Base-by-base conservation (phyloP, 2,113 vertebrate genomes). In the Ceyx cyanopectus region DNA sequence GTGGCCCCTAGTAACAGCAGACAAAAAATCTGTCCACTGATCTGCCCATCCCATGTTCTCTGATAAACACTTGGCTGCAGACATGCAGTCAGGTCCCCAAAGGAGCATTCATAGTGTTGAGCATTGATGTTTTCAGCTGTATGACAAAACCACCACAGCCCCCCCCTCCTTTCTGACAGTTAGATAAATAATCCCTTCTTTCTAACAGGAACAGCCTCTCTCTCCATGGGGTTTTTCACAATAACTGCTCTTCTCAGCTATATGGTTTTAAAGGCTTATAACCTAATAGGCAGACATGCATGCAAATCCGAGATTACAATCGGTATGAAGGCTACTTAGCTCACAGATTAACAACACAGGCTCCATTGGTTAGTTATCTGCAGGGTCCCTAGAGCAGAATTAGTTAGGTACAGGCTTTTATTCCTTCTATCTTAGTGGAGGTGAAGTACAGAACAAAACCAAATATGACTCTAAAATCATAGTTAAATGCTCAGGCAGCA, bases 191-290 rank as follows among this genome's bases (percentile, higher is more conserved):
- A 96, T 89, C 91, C 87, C 78, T 76, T 88, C 58, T 61, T 93
- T 90, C 75, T 82, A 83, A 85, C 40, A 78, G 66, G 51, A 89
- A 76, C 3, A 81, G 84, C 72, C 67, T 83, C 79, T 77, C 83
- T 75, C 68, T 91, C 81, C 84, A 65, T 30, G 67, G 56, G 78
- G 41, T 62, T 96, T 93, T 67, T 74, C 87, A 89, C 72, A 89
- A 89, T 63, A 81, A 92, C 70, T 40, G 68, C 83, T 86, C 77
- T 93, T 89, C 74, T 93, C 89, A 95, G 91, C 85, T 95, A 76
- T 81, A 86, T 56, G 65, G 89, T 94, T 91, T 96, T 91, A 96
- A 89, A 90, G 72, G 95, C 75, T 95, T 96, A 92, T 73, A 93
- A 93, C 70, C 83, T 91, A 90, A 90, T 81, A 90, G 86, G 83